phyloP scores from a whole-genome alignment of 1,140 invertebrate genomes.

The Oppia nitens region DNA sequence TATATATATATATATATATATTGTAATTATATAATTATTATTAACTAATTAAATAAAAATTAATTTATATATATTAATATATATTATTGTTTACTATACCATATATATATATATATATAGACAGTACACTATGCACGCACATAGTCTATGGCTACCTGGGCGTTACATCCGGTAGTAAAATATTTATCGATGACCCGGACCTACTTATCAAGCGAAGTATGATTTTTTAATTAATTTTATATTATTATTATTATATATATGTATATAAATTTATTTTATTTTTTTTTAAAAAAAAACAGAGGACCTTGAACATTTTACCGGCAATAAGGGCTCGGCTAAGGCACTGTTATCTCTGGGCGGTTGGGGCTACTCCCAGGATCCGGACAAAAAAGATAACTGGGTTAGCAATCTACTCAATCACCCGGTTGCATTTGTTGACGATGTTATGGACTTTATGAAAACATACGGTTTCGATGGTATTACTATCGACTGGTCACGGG shows the following conservation, averaged over 20 bases:
- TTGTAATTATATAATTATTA: no score
- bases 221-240: background rate
- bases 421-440: constrained; percentile 4
- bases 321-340: constrained; percentile 4
- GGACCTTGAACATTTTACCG: constrained; percentile 6
- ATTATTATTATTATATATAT: background rate
- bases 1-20: no score
- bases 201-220: background rate
- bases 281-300: constrained; percentile 9
- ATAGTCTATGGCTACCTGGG: constrained; percentile 11
- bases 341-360: constrained; percentile 12
- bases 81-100: no score
- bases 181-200: constrained; percentile 1
- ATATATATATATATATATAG: no score
- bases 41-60: no score
- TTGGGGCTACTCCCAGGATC: constrained; percentile 6
- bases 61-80: no score
- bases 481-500: constrained; percentile 16
- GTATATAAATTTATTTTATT: background rate
- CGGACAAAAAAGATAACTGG: background rate
- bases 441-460: background rate
- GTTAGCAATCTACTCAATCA: constrained; percentile 8
- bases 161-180: background rate
- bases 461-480: constrained; percentile 10
- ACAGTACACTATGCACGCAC: constrained; percentile 6